phyloP scores from a whole-genome alignment of 1,140 invertebrate species.

The Monomorium pharaonis region DNA sequence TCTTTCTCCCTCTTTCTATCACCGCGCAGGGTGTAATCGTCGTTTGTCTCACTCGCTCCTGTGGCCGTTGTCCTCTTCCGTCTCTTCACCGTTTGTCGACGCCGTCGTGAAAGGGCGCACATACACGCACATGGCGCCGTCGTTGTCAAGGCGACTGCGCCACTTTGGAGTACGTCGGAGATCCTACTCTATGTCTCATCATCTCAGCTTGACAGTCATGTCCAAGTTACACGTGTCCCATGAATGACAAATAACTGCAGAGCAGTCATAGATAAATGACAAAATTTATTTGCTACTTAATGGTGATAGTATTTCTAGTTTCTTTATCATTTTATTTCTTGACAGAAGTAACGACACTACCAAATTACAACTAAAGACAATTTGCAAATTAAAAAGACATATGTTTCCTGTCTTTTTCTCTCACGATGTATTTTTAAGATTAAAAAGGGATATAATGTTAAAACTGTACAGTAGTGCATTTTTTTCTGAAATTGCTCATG shows the following conservation, averaged over 20 bases:
- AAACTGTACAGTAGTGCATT: neutral
- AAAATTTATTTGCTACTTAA: neutral
- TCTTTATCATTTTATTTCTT: neutral
- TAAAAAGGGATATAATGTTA: neutral
- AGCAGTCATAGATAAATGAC: neutral
- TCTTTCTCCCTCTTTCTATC: conserved; percentile 48
- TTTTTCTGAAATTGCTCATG: neutral
- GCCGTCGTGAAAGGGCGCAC: conserved; percentile 67
- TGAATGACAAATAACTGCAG: conserved; percentile 11
- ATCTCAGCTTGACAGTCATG: neutral
- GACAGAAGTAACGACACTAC: neutral
- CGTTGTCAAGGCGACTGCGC: conserved; percentile 83
- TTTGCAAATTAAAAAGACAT: neutral
- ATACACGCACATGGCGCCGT: conserved; percentile 81
- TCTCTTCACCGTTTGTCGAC: conserved; percentile 23
- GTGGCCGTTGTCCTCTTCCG: conserved; percentile 28
- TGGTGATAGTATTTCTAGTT: neutral
- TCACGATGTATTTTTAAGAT: neutral
- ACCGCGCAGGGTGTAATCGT: conserved; percentile 36
- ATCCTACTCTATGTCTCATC: neutral
- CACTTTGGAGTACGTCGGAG: conserved; percentile 53
- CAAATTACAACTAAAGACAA: neutral
- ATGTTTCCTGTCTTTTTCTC: neutral
- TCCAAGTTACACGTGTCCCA: neutral
- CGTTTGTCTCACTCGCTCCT: conserved; percentile 26